Conservation (phyloP, 1,140 invertebrate species). For the Drosophila persimilis region DNA sequence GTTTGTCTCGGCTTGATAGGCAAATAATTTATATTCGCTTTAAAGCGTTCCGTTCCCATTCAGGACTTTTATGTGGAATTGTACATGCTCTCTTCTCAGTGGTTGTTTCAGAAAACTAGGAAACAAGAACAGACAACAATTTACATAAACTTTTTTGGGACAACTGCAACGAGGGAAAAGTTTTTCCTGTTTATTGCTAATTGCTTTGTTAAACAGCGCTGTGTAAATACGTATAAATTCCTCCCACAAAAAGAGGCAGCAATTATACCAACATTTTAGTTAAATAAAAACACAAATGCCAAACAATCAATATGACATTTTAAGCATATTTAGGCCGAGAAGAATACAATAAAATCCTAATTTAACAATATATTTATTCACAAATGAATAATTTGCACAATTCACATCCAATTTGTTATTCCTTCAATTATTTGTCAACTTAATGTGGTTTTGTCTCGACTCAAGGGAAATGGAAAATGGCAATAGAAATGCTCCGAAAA, state of each 20-base stretch:
- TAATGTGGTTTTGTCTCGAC: conserved; percentile 22
- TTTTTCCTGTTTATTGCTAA: conserved; percentile 43
- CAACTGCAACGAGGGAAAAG: conserved; percentile 3
- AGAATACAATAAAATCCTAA: not conserved
- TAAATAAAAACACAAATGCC: not conserved
- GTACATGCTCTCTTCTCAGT: no score
- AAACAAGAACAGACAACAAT: conserved; percentile 8
- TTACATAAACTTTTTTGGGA: conserved; percentile 25
- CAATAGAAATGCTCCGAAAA: conserved; percentile 9
- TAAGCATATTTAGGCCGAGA: conserved; percentile 1
- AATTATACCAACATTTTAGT: conserved; percentile 9
- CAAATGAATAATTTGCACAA: conserved; percentile 30
- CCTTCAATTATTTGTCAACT: conserved; percentile 44
- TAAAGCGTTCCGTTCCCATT: conserved; percentile 1
- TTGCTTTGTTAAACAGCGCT: conserved; percentile 33
- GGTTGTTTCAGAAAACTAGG: not conserved
- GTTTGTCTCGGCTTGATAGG: conserved; percentile 24
- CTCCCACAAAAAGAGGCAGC: conserved; percentile 5
- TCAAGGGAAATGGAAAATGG: conserved; percentile 13
- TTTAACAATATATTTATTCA: conserved; percentile 34
- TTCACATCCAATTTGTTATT: conserved; percentile 44
- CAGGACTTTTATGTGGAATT: not conserved
- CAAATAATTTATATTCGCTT: conserved; percentile 30
- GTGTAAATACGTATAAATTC: conserved; percentile 34
- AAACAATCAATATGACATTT: conserved; percentile 6